Evolutionary conservation across 1,140 invertebrate genomes (phyloP).

Genomic region (Hylaeus volcanicus): DNA sequence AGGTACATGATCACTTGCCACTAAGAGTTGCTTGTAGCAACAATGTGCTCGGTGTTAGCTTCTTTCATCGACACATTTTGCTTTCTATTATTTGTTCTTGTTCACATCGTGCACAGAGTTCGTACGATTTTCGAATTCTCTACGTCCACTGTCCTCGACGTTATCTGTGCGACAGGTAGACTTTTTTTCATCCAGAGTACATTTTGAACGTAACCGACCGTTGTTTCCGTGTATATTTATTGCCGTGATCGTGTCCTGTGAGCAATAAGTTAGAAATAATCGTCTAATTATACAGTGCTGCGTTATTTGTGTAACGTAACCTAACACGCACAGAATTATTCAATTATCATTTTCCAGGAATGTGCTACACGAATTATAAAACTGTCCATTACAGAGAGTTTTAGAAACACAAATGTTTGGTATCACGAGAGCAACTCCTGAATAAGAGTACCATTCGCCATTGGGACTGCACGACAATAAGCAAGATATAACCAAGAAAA

Average conservation of each 20-base stretch:
- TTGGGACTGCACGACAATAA: constrained; percentile 10
- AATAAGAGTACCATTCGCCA: not conserved
- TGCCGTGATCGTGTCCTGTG: not conserved
- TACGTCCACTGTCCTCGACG: not conserved
- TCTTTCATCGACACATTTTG: not conserved
- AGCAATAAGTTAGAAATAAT: constrained; percentile 10
- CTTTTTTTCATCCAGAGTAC: constrained; percentile 18
- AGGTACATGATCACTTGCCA: constrained; percentile 32
- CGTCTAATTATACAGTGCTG: not conserved
- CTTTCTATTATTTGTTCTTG: not conserved
- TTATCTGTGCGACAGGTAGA: constrained; percentile 31
- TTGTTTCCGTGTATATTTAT: not conserved
- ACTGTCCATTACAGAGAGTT: not conserved
- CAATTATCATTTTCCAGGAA: constrained; percentile 18
- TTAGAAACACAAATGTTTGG: not conserved
- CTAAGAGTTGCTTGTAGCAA: not conserved
- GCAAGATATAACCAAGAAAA: not conserved
- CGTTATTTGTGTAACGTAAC: constrained; percentile 6
- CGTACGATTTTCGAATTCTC: not conserved
- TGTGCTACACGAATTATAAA: not conserved
- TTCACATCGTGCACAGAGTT: not conserved
- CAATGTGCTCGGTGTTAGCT: not conserved
- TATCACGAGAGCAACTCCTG: not conserved
- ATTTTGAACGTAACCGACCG: constrained; percentile 2
- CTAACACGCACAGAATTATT: not conserved